phyloP scores from a whole-genome alignment of 2,888 invertebrate species.

The Eilema caniola region DNA sequence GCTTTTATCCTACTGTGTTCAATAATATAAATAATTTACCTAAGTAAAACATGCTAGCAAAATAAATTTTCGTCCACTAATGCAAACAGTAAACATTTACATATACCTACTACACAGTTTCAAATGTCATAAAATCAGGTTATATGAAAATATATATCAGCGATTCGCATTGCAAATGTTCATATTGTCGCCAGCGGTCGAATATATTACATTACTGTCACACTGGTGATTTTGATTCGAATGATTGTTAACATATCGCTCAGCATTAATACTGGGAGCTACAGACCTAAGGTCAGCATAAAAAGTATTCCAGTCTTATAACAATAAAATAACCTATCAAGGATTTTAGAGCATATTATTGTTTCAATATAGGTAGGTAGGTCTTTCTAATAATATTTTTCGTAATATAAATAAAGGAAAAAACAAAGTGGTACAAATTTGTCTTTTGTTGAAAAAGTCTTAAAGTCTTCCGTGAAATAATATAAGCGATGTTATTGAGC shows the following conservation, averaged over 20 bases:
- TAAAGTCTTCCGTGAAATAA: too few relatives aligned
- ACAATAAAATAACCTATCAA: neutral
- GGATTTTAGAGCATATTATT: neutral
- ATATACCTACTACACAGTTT: neutral
- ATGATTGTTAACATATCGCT: constrained; percentile 27
- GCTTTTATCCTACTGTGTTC: too few relatives aligned
- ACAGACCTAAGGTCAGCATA: neutral
- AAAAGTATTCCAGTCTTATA: neutral
- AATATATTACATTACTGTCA: constrained; percentile 27
- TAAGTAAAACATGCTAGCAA: neutral
- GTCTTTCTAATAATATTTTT: too few relatives aligned
- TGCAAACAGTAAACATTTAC: neutral
- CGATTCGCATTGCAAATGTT: constrained; percentile 43
- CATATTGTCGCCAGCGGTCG: constrained; percentile 43
- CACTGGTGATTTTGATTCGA: constrained; percentile 6
- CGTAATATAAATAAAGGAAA: too few relatives aligned
- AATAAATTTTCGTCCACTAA: neutral
- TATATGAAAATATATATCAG: neutral
- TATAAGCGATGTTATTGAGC: too few relatives aligned
- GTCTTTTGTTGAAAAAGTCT: too few relatives aligned
- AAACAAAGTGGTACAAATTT: too few relatives aligned
- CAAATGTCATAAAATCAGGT: neutral
- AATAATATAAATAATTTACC: too few relatives aligned
- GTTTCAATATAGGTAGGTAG: too few relatives aligned
- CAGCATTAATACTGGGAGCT: constrained; percentile 34